Conservation (phyloP, 1,140 invertebrate species). For the Caenorhabditis inopinata region DNA sequence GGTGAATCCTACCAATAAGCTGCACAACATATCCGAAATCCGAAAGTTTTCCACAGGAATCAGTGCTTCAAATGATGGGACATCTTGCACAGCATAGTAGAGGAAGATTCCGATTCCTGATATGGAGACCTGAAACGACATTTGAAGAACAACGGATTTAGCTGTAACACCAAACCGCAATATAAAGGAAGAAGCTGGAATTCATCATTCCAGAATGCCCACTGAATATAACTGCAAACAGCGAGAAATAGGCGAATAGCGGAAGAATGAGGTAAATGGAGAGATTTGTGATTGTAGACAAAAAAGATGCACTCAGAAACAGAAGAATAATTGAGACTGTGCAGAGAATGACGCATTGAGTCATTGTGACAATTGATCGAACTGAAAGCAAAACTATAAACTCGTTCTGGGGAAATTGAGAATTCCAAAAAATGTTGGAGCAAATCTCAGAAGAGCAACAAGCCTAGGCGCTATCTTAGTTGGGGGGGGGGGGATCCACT, state of each 20-base stretch:
- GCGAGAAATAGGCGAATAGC: not conserved
- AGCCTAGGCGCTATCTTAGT: too few species aligned
- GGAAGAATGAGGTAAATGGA: constrained; percentile 8
- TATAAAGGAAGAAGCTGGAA: not conserved
- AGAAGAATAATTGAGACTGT: not conserved
- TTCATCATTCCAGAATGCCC: constrained; percentile 37
- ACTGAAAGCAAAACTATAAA: too few species aligned
- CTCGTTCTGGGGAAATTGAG: too few species aligned
- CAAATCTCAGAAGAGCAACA: too few species aligned
- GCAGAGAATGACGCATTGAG: not conserved
- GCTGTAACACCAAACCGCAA: not conserved
- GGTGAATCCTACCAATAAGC: constrained; percentile 12
- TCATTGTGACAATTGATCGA: not conserved
- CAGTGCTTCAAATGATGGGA: not conserved
- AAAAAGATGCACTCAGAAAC: constrained; percentile 10
- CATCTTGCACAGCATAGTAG: constrained; percentile 24
- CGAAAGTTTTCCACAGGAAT: constrained; percentile 7
- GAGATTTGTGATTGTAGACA: constrained; percentile 14
- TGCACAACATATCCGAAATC: not conserved
- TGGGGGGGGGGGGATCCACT: too few species aligned
- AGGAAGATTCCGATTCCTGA: constrained; percentile 5
- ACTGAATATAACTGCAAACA: constrained; percentile 18
- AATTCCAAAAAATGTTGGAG: too few species aligned
- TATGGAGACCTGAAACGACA: constrained; percentile 1
- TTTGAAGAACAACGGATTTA: too few species aligned